Percentiles rank a stretch among this genome's conserved stretches.
Conservation (phyloP, 2,797 vertebrate genomes). For the Chloroceryle amazona region DNA sequence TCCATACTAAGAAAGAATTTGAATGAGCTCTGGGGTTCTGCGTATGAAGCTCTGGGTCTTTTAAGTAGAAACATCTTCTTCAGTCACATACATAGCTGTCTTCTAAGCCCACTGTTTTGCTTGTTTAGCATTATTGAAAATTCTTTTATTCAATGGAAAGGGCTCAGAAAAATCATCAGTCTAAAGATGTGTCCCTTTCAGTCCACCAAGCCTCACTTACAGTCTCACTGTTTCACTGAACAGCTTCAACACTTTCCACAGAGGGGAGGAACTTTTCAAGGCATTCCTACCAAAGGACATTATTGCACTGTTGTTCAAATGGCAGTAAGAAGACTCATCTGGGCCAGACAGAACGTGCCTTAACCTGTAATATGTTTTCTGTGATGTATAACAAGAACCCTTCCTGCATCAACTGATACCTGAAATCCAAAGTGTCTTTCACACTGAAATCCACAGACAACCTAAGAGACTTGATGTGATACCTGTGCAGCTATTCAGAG, state of each 20-base stretch:
- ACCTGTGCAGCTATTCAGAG: not conserved
- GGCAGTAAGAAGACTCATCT: not conserved
- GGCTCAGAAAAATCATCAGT: not conserved
- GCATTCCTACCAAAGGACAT: not conserved
- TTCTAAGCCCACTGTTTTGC: not conserved
- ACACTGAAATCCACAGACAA: not conserved
- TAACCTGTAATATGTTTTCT: not conserved
- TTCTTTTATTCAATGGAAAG: not conserved
- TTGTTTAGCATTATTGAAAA: not conserved
- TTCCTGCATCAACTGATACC: not conserved
- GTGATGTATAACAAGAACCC: not conserved
- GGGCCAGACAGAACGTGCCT: not conserved
- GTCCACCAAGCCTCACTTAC: not conserved
- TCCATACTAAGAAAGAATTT: not conserved
- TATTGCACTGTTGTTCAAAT: not conserved
- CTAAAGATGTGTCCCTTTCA: not conserved
- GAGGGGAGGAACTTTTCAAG: not conserved
- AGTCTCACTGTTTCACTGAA: not conserved
- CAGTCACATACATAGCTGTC: not conserved
- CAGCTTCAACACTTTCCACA: rapidly evolving
- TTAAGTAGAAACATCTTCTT: not conserved
- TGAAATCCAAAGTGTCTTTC: not conserved
- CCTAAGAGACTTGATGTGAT: not conserved
- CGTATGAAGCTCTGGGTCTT: not conserved
- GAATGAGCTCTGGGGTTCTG: not conserved